These are phyloP conservation scores for Corvus moneduloides DNA, from an alignment of 2,113 vertebrate genomes.

Conservation along the genomic window DNA sequence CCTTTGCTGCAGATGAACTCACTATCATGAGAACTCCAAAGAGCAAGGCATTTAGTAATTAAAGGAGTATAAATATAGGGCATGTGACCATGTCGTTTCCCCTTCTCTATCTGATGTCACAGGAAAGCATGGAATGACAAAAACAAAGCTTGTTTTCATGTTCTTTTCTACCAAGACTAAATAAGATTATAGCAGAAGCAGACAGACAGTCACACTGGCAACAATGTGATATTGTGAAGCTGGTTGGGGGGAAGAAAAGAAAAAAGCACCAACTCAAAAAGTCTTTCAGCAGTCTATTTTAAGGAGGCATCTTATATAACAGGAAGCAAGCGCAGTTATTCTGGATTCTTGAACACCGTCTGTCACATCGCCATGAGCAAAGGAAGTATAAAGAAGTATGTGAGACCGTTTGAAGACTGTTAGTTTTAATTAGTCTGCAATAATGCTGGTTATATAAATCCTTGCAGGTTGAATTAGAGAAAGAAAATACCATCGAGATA, in stretches of 20 bases:
- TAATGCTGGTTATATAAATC: constrained; percentile 27
- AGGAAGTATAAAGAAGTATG: constrained; percentile 11
- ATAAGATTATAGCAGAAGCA: background rate
- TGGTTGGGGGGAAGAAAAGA: background rate
- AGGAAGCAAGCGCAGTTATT: constrained; percentile 39
- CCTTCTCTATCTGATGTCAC: background rate
- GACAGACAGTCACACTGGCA: background rate
- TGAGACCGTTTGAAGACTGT: constrained; percentile 23
- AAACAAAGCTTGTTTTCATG: background rate
- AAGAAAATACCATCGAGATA: background rate
- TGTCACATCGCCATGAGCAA: constrained; percentile 15
- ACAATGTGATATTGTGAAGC: background rate
- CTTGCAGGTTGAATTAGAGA: background rate
- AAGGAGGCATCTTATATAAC: constrained; percentile 29
- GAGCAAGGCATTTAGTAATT: background rate
- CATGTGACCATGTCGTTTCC: background rate
- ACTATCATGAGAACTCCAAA: background rate
- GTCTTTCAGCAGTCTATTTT: constrained; percentile 35
- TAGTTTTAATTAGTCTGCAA: constrained; percentile 54
- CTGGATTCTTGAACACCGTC: constrained; percentile 32
- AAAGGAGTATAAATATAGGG: background rate
- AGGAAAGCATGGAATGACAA: background rate
- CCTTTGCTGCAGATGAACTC: background rate
- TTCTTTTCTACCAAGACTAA: background rate
- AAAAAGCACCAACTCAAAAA: background rate